phyloP scores from a whole-genome alignment of 2,113 vertebrate genomes.

The Stigmatopora nigra region DNA sequence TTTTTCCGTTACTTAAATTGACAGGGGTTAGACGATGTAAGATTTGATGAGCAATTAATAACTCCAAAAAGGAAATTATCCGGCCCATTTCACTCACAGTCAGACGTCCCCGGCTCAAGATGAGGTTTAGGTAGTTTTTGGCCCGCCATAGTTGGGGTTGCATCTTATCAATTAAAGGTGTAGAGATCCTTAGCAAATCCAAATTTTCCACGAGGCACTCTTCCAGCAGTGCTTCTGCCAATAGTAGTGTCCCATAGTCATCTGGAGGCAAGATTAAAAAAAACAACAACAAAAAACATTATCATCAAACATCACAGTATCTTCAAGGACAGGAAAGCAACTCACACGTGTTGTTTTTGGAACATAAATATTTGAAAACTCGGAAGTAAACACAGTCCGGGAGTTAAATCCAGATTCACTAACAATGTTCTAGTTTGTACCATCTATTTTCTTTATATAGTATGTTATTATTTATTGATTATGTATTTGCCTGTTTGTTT shows the following conservation, averaged over 20 bases:
- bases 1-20: background rate
- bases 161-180: conserved; percentile 77
- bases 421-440: no score
- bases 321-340: conserved; percentile 15
- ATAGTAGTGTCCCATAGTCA: conserved; percentile 80
- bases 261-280: conserved; percentile 60
- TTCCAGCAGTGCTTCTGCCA: conserved; percentile 84
- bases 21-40: background rate
- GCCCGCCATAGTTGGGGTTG: conserved; percentile 77
- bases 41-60: background rate
- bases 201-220: conserved; percentile 84
- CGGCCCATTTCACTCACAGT: conserved; percentile 61
- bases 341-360: background rate
- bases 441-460: no score
- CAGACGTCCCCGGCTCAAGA: conserved; percentile 82
- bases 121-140: conserved; percentile 75
- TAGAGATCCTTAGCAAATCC: conserved; percentile 72
- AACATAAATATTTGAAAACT: conserved; percentile 19
- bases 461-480: no score
- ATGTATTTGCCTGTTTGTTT: no score
- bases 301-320: conserved; percentile 5
- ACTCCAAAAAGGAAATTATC: background rate
- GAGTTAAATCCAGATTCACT: background rate
- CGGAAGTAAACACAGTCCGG: background rate
- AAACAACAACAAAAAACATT: background rate